These are phyloP conservation scores for Carcinoscorpius rotundicauda DNA, from an alignment of 1,140 invertebrate species.

Conservation along the genomic window DNA sequence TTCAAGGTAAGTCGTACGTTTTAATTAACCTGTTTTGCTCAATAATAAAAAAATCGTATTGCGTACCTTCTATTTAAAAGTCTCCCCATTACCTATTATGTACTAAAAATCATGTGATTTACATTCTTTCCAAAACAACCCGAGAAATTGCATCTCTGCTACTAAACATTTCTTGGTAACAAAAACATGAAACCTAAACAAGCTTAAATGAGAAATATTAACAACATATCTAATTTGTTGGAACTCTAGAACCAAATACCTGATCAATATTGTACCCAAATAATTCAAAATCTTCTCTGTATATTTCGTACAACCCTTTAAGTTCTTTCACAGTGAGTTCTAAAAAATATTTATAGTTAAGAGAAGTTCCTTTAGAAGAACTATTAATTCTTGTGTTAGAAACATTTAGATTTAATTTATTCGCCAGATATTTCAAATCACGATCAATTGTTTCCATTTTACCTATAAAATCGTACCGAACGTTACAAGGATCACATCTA, in stretches of 20 bases:
- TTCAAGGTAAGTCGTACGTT: too few relatives aligned
- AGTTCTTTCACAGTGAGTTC: conserved; percentile 46
- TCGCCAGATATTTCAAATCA: conserved; percentile 22
- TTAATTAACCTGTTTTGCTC: too few relatives aligned
- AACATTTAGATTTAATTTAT: not conserved
- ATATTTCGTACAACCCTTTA: conserved; percentile 50
- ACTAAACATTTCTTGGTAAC: too few relatives aligned
- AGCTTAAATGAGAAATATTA: too few relatives aligned
- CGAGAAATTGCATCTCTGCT: too few relatives aligned
- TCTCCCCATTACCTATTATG: too few relatives aligned
- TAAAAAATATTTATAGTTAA: conserved; percentile 41
- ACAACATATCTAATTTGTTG: too few relatives aligned
- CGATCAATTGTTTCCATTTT: conserved; percentile 28
- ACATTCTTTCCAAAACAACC: too few relatives aligned
- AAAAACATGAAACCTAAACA: too few relatives aligned
- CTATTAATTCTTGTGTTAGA: not conserved
- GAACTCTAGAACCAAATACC: conserved; percentile 32
- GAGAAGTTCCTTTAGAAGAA: not conserved
- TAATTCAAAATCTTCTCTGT: conserved; percentile 58
- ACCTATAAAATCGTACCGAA: conserved; percentile 30
- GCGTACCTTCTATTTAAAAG: too few relatives aligned
- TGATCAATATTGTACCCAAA: conserved; percentile 65
- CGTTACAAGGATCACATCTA: conserved; percentile 28
- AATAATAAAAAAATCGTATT: too few relatives aligned
- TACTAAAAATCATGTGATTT: too few relatives aligned